phyloP scores from a whole-genome alignment of 2,888 invertebrate species.

The Melikaiella ostensackeni region DNA sequence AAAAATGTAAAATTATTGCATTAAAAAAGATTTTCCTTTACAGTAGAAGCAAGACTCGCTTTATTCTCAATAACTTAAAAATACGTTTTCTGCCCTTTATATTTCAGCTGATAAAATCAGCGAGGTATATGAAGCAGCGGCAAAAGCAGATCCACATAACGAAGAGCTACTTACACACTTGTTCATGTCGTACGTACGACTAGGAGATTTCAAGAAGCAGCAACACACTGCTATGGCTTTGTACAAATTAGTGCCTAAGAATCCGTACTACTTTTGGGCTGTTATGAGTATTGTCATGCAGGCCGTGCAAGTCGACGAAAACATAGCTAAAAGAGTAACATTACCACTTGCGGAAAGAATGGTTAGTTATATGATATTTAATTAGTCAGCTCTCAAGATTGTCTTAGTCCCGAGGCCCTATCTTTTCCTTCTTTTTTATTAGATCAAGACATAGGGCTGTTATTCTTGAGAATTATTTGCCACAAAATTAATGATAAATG shows the following conservation, averaged over 20 bases:
- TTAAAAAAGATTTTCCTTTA: not conserved
- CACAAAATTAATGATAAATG: no score
- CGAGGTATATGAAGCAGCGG: constrained; percentile 92
- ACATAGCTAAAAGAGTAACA: constrained; percentile 82
- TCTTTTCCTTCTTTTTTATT: no score
- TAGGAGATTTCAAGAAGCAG: constrained; percentile 93
- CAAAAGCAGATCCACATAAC: constrained; percentile 89
- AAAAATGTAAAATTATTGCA: no score
- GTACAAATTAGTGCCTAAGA: constrained; percentile 94
- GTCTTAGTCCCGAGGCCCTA: no score
- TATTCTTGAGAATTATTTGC: no score
- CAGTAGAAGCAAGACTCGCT: not conserved
- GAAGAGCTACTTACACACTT: constrained; percentile 96
- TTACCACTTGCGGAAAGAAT: constrained; percentile 95
- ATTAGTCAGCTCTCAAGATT: not conserved
- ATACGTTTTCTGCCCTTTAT: not conserved
- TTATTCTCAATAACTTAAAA: not conserved
- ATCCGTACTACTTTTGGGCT: constrained; percentile 98
- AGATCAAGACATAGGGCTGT: no score
- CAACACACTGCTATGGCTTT: constrained; percentile 93
- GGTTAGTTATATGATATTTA: constrained; percentile 80
- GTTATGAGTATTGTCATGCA: constrained; percentile 98
- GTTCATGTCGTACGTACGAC: constrained; percentile 96
- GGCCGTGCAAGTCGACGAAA: constrained; percentile 79
- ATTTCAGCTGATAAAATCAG: constrained; percentile 91